phyloP scores from a whole-genome alignment of 2,797 vertebrate species.

The Caiman crocodilus region DNA sequence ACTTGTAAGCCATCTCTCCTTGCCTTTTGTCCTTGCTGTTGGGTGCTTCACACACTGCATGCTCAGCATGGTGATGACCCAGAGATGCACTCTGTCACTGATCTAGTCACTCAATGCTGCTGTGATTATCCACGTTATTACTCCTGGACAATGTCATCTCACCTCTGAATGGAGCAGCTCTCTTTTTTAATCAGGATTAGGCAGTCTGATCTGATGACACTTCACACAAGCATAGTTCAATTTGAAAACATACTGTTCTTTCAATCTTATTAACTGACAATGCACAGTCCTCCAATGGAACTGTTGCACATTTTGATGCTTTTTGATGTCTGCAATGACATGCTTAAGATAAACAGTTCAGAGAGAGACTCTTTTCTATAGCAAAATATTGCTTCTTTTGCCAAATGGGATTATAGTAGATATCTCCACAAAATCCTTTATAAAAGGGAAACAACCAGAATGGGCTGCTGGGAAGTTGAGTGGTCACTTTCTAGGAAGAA shows the following conservation, averaged over 20 bases:
- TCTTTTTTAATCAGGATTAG: constrained; percentile 46
- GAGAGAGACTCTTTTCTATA: constrained; percentile 49
- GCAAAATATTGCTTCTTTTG: constrained; percentile 36
- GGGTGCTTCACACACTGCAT: accelerated
- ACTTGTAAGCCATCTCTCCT: not conserved
- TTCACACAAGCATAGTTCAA: constrained; percentile 49
- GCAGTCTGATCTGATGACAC: constrained; percentile 66
- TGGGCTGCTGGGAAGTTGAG: not conserved
- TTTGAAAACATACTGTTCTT: constrained; percentile 71
- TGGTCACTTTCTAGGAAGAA: not conserved
- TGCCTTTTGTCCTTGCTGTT: not conserved
- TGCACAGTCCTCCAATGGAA: not conserved
- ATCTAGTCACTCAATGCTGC: constrained; percentile 46
- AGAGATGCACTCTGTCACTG: constrained; percentile 30
- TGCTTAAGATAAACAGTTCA: constrained; percentile 62
- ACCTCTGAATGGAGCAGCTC: constrained; percentile 22
- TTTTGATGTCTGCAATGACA: constrained; percentile 68
- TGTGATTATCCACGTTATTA: constrained; percentile 68
- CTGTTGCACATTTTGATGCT: not conserved
- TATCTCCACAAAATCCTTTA: not conserved
- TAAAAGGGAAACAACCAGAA: constrained; percentile 12
- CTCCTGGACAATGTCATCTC: constrained; percentile 58
- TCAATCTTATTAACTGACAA: constrained; percentile 66
- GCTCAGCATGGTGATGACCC: constrained; percentile 26
- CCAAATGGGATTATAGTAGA: constrained; percentile 3